Evolutionary conservation across 2,797 vertebrate species (phyloP).

Genomic region (Synanceia verrucosa): DNA sequence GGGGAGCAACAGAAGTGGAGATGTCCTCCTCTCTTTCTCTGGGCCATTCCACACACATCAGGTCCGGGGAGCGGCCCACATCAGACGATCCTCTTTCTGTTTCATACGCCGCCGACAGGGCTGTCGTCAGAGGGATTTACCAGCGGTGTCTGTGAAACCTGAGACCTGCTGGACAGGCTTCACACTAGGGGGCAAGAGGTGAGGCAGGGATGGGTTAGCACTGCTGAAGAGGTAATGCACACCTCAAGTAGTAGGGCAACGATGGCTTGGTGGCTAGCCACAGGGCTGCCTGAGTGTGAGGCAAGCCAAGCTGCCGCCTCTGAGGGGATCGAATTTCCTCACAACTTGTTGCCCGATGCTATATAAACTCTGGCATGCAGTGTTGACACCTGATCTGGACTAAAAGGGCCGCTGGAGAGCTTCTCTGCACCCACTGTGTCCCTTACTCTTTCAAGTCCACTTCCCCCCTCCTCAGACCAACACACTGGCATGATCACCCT

Average conservation of each 20-base stretch:
- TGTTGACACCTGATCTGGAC: constrained; percentile 80
- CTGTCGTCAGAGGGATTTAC: constrained; percentile 82
- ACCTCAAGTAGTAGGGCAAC: constrained; percentile 65
- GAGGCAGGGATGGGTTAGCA: constrained; percentile 61
- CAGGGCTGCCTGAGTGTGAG: constrained; percentile 66
- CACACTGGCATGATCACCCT: constrained; percentile 51
- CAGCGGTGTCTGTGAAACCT: constrained; percentile 81
- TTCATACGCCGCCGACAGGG: constrained; percentile 77
- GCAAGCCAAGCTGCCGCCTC: constrained; percentile 74
- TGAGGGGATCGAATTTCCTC: constrained; percentile 80
- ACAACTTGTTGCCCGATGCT: constrained; percentile 87
- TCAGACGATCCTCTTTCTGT: constrained; percentile 78
- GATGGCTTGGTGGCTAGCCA: constrained; percentile 61
- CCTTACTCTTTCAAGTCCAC: constrained; percentile 73
- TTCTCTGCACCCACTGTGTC: constrained; percentile 67
- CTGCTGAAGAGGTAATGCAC: constrained; percentile 67
- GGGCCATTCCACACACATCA: constrained; percentile 74
- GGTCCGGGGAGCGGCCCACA: constrained; percentile 71
- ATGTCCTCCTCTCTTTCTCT: constrained; percentile 70
- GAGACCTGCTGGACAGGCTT: constrained; percentile 76
- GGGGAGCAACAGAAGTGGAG: constrained; percentile 61
- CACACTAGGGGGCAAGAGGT: constrained; percentile 64
- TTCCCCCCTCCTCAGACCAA: constrained; percentile 38
- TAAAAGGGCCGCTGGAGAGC: constrained; percentile 80
- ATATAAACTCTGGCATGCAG: constrained; percentile 89